These are phyloP conservation scores for Acheta domesticus DNA, from an alignment of 2,888 invertebrate species.

Conservation along the genomic window DNA sequence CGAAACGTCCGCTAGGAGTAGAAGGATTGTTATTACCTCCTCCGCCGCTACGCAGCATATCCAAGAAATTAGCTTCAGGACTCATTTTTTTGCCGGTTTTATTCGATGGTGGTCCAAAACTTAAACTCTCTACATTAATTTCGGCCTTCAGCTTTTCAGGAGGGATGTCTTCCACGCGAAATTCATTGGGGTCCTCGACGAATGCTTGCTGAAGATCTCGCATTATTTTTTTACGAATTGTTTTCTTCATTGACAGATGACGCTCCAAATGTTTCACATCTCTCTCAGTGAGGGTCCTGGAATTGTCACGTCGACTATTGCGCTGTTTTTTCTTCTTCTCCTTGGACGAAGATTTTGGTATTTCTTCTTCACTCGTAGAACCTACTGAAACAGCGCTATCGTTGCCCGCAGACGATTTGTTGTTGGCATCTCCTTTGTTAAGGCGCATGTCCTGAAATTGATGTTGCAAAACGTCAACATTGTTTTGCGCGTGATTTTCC, in stretches of 20 bases:
- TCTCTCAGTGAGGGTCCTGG: conserved; percentile 58
- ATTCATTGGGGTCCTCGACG: conserved; percentile 68
- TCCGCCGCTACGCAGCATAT: conserved; percentile 63
- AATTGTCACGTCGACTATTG: conserved; percentile 64
- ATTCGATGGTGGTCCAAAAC: conserved; percentile 54
- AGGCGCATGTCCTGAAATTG: conserved; percentile 30
- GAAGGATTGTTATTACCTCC: conserved; percentile 39
- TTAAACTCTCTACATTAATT: conserved; percentile 63
- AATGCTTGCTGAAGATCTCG: conserved; percentile 71
- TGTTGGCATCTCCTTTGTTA: conserved; percentile 25
- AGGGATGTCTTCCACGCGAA: conserved; percentile 65
- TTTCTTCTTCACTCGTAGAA: conserved; percentile 45
- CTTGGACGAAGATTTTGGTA: conserved; percentile 19
- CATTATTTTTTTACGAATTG: conserved; percentile 81
- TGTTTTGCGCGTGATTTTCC: conserved; percentile 23
- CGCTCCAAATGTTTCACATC: conserved; percentile 69
- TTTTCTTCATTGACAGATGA: conserved; percentile 83
- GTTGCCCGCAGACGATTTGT: conserved; percentile 30
- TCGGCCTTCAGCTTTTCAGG: conserved; percentile 66
- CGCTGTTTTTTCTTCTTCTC: conserved; percentile 58
- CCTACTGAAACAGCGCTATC: conserved; percentile 48
- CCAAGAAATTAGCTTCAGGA: conserved; percentile 61
- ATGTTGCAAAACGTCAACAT: conserved; percentile 24
- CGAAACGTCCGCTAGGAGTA: conserved; percentile 36
- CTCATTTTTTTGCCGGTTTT: conserved; percentile 50